Evolutionary conservation across 1,140 invertebrate genomes (phyloP).

Genomic region (Brachystomella parvula): DNA sequence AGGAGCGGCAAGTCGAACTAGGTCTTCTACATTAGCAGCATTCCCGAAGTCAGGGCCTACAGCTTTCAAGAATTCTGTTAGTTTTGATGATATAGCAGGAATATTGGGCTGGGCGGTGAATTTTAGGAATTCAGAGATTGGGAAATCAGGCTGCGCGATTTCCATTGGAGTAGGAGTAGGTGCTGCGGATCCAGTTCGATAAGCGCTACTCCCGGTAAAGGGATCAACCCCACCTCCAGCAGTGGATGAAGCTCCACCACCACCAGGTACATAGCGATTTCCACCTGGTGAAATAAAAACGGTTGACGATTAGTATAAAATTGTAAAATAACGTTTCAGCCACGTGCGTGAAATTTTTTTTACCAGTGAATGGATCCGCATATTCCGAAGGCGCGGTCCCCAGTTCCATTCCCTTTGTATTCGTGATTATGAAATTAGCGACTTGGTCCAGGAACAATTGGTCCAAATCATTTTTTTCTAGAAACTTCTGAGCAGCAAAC

Average conservation of each 20-base stretch:
- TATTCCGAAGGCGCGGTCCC: conserved; percentile 28
- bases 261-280: conserved; percentile 47
- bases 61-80: conserved; percentile 24
- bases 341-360: conserved; percentile 24
- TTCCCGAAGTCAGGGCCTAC: conserved; percentile 7
- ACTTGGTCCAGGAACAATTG: conserved; percentile 87
- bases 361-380: conserved; percentile 64
- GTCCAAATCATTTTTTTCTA: conserved; percentile 65
- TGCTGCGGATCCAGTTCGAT: conserved; percentile 30
- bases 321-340: conserved; percentile 17
- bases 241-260: conserved; percentile 2
- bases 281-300: conserved; percentile 42
- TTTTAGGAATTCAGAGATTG: conserved; percentile 26
- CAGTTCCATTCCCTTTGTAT: conserved; percentile 50
- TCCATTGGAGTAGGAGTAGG: background rate
- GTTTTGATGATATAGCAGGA: conserved; percentile 21
- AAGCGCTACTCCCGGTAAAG: conserved; percentile 45
- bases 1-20: background rate
- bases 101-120: conserved; percentile 31
- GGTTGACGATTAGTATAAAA: conserved; percentile 17
- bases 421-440: conserved; percentile 88
- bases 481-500: conserved; percentile 57
- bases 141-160: conserved; percentile 18
- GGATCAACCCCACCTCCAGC: conserved; percentile 39
- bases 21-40: too few relatives aligned